Base-by-base conservation (phyloP, 1,140 invertebrate species). In the Drosophila nebulosa region DNA sequence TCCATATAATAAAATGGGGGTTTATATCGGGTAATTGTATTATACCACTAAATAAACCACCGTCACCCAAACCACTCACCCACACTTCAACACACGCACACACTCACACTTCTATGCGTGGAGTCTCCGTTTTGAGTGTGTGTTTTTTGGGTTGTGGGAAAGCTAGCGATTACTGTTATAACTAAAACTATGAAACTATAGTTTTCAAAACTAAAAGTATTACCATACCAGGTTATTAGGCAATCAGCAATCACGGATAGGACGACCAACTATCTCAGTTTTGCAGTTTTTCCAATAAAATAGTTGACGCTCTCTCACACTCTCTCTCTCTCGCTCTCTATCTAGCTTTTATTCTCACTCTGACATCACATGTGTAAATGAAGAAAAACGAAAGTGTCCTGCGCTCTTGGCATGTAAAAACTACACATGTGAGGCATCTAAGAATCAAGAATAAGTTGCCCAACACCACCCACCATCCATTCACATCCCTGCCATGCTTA, bases 121-220 rank as follows among this genome's bases (percentile, higher is more conserved):
- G n/a, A n/a, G n/a, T n/a, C n/a, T n/a, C n/a, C n/a, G n/a, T n/a
- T n/a, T n/a, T 26, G 46, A 12, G 22, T 32, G 32, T 51, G 35
- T 26, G 26, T n/a, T n/a, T n/a, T n/a, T n/a, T n/a, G n/a, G n/a
- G n/a, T n/a, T 27, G 14, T 4, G 35, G 18, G 22, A 14, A 14
- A 12, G 30, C 3, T 9, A 42, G 18, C 27, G 57, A 64, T 70
- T 67, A 67, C 81, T 86, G 78, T 83, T 88, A 88, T 81, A 88
- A 86, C 83, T 88, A 76, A 88, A 83, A 86, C 83, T 88, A 83
- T 71, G 75, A 79, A 89, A 89, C 75, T 84, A 89, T 84, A 84
- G 79, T 90, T 90, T 90, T 90, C 89, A 90, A 90, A 90, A 90
- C 89, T 90, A 90, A 89, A 86, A 90, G 86, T 86, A 90, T 90